Conservation (phyloP, 2,888 invertebrate genomes). For the Serripes groenlandicus region DNA sequence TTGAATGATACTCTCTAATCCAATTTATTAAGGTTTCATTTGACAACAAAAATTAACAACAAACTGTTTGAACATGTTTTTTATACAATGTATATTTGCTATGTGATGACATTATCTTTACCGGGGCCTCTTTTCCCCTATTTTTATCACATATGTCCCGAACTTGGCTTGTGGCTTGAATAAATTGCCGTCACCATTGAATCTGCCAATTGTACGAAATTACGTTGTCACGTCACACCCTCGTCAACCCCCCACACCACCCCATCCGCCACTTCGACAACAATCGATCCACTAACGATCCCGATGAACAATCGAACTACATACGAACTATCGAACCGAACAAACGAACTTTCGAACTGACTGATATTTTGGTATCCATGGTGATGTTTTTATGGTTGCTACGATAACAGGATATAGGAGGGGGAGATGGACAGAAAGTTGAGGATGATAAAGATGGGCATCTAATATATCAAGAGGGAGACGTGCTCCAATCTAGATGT, state of each 20-base stretch:
- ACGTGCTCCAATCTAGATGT: conserved; percentile 99
- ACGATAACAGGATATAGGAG: conserved; percentile 62
- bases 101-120: conserved; percentile 76
- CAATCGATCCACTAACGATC: conserved; percentile 8
- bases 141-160: conserved; percentile 78
- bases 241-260: conserved; percentile 26
- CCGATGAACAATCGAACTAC: conserved; percentile 17
- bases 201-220: conserved; percentile 34
- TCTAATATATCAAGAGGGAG: conserved; percentile 99
- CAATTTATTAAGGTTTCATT: too few species aligned
- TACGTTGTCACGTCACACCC: conserved; percentile 35
- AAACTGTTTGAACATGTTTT: neutral
- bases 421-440: conserved; percentile 91
- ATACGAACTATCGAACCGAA: conserved; percentile 13
- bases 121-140: conserved; percentile 76
- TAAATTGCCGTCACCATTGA: conserved; percentile 53
- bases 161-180: conserved; percentile 69
- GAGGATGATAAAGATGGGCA: conserved; percentile 99
- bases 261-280: neutral
- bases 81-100: conserved; percentile 27
- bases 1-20: too few species aligned
- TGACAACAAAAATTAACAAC: too few species aligned
- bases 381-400: conserved; percentile 42
- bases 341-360: neutral
- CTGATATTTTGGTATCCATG: conserved; percentile 7